Base-by-base conservation (phyloP, 2,113 vertebrate genomes). In the Arothron firmamentum region DNA sequence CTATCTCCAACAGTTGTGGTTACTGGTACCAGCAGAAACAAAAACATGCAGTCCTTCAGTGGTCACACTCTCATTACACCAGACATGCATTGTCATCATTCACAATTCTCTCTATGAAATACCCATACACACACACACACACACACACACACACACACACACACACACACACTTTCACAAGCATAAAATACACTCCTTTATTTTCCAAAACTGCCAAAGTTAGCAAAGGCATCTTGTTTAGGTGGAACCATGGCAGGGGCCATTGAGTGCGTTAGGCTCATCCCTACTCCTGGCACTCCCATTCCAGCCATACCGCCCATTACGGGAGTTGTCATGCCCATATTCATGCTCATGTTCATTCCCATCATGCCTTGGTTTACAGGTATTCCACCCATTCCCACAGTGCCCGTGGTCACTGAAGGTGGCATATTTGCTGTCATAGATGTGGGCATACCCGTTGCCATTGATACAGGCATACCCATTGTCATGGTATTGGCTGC, bases 161-260 rank as follows among this genome's bases (percentile, higher is more conserved):
- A 61, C 54, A 31, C 61, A 23, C 59, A 62, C 38, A 18, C 18
- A 64, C 5, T 19, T 41, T 1, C 55, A 23, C 38, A 43, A 11
- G n/a, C 52, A 34, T n/a, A n/a, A n/a, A n/a, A n/a, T 28, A 20
- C 53, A 38, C 53, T 41, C 34, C 48, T 85, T 93, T 90, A 98
- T 93, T 98, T 98, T 85, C 94, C 94, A 91, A 98, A 98, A 90
- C 93, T 97, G 91, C 94, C 94, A 78, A 98, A 98, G 89, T 96
- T 96, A 90, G 94, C 94, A 74, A 99, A 99, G 93, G 95, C 95
- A 93, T 99, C 95, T 92, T 95, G 94, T 92, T 96, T 99, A 76
- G 94, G 92, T 67, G 93, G 93, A 72, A 94, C 89, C 87, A 93
- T 79, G 0, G 89, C 87, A 0, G 91, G 85, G n/a, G 59, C 52